Evolutionary conservation across 1,140 invertebrate species (phyloP), one percentile per base, ranked within the genome.

Genomic region (Trypoxylus dichotomus): DNA sequence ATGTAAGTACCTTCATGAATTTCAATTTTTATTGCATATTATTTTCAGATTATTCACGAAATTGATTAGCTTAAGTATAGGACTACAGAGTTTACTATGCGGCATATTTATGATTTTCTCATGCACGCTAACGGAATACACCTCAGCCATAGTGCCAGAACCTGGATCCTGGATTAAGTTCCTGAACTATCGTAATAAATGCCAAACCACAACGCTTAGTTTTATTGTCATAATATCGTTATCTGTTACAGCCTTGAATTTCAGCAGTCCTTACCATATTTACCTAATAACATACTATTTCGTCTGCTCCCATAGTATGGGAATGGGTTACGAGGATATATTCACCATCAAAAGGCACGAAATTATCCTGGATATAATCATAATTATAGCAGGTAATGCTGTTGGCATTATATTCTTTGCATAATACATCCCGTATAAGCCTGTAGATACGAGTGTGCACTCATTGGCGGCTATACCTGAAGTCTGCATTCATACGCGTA

Each of bases 271-370:
- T 10, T 74, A 41, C 29, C 32, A 74, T 5, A 68, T 77, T 21
- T 77, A 74, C 24, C 3, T 77, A 25, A 77, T 32, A 73, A 29
- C 75, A 0, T 76, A 37, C 19, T 76, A 76, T 63, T 76, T 32
- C n/a, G 75, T 76, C 3, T 63, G 27, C 19, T 63, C 54, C 7
- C 54, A 63, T 13, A 32, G 27, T 68, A 32, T 76, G 25, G 32
- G 41, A 43, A 54, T 71, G 15, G 77, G 77, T 19, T 77, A 32
- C 47, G 72, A 37, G 11, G 71, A 77, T 54, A 73, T 77, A 24
- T 15, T 37, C 11, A 41, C 72, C 15, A 24, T 32, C 5, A 19
- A 29, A 32, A 54, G 19, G 11, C 21, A 21, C 21, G 77, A 77
- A 41, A 74, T 77, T 13, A 68, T 68, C n/a, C 37, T 77, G 41